Conservation (phyloP, 2,888 invertebrate species). For the Melieria crassipennis region DNA sequence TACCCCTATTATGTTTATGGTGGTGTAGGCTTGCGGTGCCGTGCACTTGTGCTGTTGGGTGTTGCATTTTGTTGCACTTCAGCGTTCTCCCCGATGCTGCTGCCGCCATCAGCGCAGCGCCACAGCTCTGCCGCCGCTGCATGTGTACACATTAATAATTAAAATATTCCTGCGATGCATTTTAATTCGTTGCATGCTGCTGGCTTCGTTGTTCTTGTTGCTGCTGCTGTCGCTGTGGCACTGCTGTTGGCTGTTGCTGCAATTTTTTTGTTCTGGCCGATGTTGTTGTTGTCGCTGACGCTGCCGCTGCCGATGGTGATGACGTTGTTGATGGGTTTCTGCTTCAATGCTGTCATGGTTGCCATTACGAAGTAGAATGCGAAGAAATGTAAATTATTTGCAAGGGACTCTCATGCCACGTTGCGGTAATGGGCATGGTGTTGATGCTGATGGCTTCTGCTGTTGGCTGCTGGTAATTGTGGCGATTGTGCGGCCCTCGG, state of each 20-base stretch:
- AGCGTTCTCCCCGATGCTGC: neutral
- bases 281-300: slow-evolving; percentile 9
- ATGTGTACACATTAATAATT: slow-evolving; percentile 54
- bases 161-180: slow-evolving; percentile 54
- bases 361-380: slow-evolving; percentile 16
- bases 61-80: neutral
- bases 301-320: slow-evolving; percentile 25
- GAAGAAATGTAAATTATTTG: slow-evolving; percentile 50
- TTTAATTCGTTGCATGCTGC: slow-evolving; percentile 41
- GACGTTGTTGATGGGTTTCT: slow-evolving; percentile 40
- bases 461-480: no score
- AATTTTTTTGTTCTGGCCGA: slow-evolving; percentile 16
- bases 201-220: slow-evolving; percentile 2
- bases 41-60: no score
- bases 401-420: slow-evolving; percentile 41
- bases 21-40: no score
- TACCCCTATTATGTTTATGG: no score
- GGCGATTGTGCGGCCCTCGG: no score
- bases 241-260: slow-evolving; percentile 22
- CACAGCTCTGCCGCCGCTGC: slow-evolving; percentile 20
- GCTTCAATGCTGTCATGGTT: slow-evolving; percentile 44
- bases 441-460: neutral
- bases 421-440: neutral
- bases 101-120: slow-evolving; percentile 22
- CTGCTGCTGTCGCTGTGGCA: slow-evolving; percentile 29